Conservation (phyloP, 2,888 invertebrate genomes). For the Oscheius sp. region DNA sequence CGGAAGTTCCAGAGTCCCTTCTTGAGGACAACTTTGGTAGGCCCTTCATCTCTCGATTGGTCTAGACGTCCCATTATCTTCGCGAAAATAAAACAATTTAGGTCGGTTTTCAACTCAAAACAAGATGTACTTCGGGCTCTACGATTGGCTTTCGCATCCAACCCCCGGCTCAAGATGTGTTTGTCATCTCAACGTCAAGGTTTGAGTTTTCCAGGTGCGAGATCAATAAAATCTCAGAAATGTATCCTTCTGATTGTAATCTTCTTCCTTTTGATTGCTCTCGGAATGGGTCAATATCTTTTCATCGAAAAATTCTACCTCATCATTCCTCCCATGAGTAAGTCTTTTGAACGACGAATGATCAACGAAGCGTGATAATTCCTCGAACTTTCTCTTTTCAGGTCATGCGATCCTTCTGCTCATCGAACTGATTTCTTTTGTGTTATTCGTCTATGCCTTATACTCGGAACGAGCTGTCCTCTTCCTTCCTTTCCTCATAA, state of each 20-base stretch:
- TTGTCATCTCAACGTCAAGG: conserved; percentile 24
- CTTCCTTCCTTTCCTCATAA: conserved; percentile 40
- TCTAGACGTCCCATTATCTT: too few species aligned
- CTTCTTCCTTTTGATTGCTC: conserved; percentile 40
- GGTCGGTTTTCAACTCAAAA: neutral
- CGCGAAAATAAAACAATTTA: neutral
- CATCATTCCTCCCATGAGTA: conserved; percentile 41
- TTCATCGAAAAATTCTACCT: conserved; percentile 53
- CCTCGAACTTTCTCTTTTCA: conserved; percentile 26
- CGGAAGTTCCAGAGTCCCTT: conserved; percentile 15
- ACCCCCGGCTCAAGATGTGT: conserved; percentile 16
- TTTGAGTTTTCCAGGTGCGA: neutral
- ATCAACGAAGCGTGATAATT: neutral
- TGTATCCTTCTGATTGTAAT: conserved; percentile 34
- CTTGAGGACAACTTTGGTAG: conserved; percentile 1
- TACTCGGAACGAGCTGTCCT: conserved; percentile 39
- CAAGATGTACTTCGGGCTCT: conserved; percentile 26
- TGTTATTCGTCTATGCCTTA: conserved; percentile 42
- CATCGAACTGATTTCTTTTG: conserved; percentile 43
- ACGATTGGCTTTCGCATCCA: conserved; percentile 29
- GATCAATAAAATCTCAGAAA: too few species aligned
- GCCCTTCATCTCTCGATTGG: neutral
- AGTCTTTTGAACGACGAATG: conserved; percentile 7
- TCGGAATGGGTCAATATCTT: conserved; percentile 44
- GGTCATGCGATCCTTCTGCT: conserved; percentile 50